These are phyloP conservation scores for Ctenodactylus gundi DNA, from an alignment of 2,113 vertebrate species.

Conservation along the genomic window DNA sequence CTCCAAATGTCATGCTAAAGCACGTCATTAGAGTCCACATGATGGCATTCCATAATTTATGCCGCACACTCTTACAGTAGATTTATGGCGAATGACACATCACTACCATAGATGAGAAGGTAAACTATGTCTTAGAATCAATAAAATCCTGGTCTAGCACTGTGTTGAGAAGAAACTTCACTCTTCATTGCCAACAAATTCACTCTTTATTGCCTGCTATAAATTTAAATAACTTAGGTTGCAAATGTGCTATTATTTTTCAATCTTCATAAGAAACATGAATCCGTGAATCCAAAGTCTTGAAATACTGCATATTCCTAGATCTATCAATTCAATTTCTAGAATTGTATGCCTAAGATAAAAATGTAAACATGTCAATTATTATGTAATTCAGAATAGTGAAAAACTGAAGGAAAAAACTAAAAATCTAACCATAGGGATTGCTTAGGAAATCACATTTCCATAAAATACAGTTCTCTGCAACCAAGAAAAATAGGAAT, in stretches of 20 bases:
- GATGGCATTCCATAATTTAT: conserved; percentile 48
- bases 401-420: background rate
- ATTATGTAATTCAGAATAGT: background rate
- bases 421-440: background rate
- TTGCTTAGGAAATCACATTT: background rate
- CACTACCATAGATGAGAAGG: conserved; percentile 42
- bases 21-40: background rate
- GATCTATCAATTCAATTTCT: conserved; percentile 19
- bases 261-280: conserved; percentile 51
- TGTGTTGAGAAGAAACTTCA: conserved; percentile 47
- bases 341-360: conserved; percentile 26
- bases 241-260: conserved; percentile 58
- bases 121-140: conserved; percentile 54
- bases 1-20: background rate
- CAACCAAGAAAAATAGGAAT: background rate
- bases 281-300: background rate
- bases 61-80: background rate
- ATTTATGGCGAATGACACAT: conserved; percentile 65
- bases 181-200: conserved; percentile 56
- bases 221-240: conserved; percentile 52
- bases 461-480: background rate
- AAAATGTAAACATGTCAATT: conserved; percentile 25
- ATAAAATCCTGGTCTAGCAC: conserved; percentile 59
- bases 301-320: background rate
- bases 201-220: conserved; percentile 56